These are phyloP conservation scores for Limnephilus marmoratus DNA, from an alignment of 2,888 invertebrate genomes.

Conservation along the genomic window DNA sequence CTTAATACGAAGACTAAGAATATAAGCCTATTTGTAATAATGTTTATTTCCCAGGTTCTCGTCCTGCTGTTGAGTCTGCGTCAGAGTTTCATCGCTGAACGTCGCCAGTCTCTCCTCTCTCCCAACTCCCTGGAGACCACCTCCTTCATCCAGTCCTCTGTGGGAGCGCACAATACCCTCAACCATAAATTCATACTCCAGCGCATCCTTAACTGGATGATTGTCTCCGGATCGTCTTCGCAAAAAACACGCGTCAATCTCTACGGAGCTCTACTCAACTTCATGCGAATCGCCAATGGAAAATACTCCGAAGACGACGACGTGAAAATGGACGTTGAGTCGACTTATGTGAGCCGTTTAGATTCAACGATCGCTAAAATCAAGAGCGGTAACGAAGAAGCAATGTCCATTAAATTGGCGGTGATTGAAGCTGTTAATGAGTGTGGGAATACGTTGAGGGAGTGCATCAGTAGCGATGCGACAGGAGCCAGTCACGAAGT, in stretches of 20 bases:
- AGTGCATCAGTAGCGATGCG: conserved; percentile 86
- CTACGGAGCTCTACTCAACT: conserved; percentile 90
- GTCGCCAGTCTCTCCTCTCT: conserved; percentile 57
- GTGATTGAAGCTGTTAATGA: conserved; percentile 77
- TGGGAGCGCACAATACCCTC: conserved; percentile 73
- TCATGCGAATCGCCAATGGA: conserved; percentile 84
- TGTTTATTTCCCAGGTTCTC: conserved; percentile 54
- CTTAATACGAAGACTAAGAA: too few relatives aligned
- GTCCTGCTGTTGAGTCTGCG: conserved; percentile 62
- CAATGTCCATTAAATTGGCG: conserved; percentile 47
- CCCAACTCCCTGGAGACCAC: conserved; percentile 56
- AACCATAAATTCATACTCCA: conserved; percentile 85
- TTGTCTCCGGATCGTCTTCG: conserved; percentile 87
- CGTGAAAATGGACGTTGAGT: conserved; percentile 70
- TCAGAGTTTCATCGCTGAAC: conserved; percentile 58
- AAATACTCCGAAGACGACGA: conserved; percentile 72
- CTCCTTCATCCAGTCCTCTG: conserved; percentile 66
- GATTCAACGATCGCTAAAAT: conserved; percentile 74
- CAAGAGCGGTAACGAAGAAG: conserved; percentile 42
- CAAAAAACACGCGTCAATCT: conserved; percentile 92
- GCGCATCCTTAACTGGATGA: conserved; percentile 89
- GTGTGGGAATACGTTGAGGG: conserved; percentile 78
- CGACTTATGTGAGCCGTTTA: conserved; percentile 81
- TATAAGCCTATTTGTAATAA: background rate
- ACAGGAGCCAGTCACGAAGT: conserved; percentile 91